Base-by-base conservation (phyloP, 2,797 vertebrate species). In the Avahi laniger region DNA sequence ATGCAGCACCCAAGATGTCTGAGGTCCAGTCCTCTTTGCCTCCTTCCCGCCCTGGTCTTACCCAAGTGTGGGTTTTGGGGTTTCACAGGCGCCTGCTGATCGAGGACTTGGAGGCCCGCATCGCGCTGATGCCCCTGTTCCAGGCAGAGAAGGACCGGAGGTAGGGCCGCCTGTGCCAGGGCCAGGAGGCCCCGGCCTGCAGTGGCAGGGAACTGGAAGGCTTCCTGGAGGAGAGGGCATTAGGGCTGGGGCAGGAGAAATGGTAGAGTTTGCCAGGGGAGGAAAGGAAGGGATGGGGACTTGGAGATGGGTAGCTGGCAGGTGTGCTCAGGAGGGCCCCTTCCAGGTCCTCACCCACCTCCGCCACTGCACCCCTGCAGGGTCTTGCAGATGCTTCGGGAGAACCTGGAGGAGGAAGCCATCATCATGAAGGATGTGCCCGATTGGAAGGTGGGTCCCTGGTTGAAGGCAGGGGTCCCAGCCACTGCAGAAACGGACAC, bases 371-470 rank as follows among this genome's bases (percentile, higher is more conserved):
- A 5, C 24, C 78, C 50, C 2, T 0, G 8, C 96, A 99, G 99
- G 35, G 96, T 93, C 0, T 97, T 99, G 18, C 98, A 99, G 46
- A 94, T 99, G 93, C 84, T 99, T 92, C 98, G 99, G 41, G 98
- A 99, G 97, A 99, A 99, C 97, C 97, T 99, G 81, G 99, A 99
- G 20, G 99, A 99, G 86, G 99, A 99, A 81, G 99, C 99, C 2
- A 70, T 99, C 73, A 95, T 99, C 98, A 99, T 99, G 99, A 99
- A 99, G 98, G 99, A 99, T 0, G 99, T 99, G 70, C 99, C 99
- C 0, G 99, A 98, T 26, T 99, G 99, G 99, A 99, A 99, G 99
- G 99, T 99, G 97, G 8, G 97, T 91, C 33, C 30, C 41, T 2
- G 4, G 9, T 28, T 14, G 26, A 46, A 76, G 63, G 48, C 1